Conservation (phyloP, 2,888 invertebrate species). For the Drosophila pegasa region DNA sequence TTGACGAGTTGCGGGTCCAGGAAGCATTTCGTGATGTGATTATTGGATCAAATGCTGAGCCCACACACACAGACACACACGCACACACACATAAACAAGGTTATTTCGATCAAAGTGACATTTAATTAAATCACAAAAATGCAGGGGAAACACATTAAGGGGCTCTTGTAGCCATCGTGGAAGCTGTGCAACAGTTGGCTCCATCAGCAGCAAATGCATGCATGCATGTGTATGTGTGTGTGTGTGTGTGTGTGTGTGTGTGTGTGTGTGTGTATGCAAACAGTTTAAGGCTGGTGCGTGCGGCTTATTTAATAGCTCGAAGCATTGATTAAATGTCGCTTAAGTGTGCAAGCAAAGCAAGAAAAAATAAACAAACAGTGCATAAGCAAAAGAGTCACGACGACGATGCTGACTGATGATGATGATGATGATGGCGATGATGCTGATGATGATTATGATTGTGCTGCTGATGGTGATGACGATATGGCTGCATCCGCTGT, state of each 20-base stretch:
- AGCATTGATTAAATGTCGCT: slow-evolving; percentile 73
- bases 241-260: slow-evolving; percentile 22
- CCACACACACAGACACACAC: slow-evolving; percentile 7
- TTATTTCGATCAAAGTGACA: slow-evolving; percentile 74
- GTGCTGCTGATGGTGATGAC: slow-evolving; percentile 1
- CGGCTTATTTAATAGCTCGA: slow-evolving; percentile 46
- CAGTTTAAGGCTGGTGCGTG: slow-evolving; percentile 57
- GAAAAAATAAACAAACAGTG: slow-evolving; percentile 30
- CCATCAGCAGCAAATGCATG: neutral
- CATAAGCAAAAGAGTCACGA: slow-evolving; percentile 14
- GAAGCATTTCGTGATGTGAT: slow-evolving; percentile 53
- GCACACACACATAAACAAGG: slow-evolving; percentile 50
- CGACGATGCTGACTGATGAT: slow-evolving; percentile 3
- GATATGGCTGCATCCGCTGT: slow-evolving; percentile 11
- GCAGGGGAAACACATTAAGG: slow-evolving; percentile 41
- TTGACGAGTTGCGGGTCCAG: slow-evolving; percentile 26
- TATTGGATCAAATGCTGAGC: slow-evolving; percentile 68
- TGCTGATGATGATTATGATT: neutral
- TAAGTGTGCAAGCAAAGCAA: slow-evolving; percentile 68
- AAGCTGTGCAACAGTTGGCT: slow-evolving; percentile 53
- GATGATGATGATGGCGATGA: neutral
- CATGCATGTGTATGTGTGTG: slow-evolving; percentile 17
- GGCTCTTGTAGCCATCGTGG: slow-evolving; percentile 14
- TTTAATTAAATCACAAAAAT: slow-evolving; percentile 71
- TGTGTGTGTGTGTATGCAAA: slow-evolving; percentile 39